A percentile compares a stretch with the other conserved stretches of the same genome.
These are phyloP conservation scores for Melinaea marsaeus DNA, from an alignment of 2,888 invertebrate genomes.

Conservation along the genomic window DNA sequence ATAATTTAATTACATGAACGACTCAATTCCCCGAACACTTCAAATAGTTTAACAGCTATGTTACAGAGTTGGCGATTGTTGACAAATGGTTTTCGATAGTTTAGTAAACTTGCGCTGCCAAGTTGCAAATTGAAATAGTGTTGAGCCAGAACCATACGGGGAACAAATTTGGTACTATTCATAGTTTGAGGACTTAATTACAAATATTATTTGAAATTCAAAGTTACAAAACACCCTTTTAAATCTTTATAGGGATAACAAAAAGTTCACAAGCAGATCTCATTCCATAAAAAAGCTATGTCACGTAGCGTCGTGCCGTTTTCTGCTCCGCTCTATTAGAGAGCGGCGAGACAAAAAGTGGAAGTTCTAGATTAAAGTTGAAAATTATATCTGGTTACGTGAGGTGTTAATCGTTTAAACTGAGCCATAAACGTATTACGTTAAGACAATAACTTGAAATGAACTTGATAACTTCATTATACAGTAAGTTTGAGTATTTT, in stretches of 20 bases:
- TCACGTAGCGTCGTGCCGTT: neutral
- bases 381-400: neutral
- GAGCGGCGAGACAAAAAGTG: neutral
- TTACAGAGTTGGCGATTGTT: slow-evolving; percentile 21
- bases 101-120: neutral
- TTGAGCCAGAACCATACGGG: neutral
- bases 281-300: neutral
- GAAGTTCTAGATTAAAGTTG: neutral
- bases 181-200: neutral
- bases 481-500: no score
- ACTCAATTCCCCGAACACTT: slow-evolving; percentile 8
- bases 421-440: neutral
- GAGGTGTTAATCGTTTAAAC: neutral
- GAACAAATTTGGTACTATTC: neutral
- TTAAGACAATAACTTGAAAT: neutral
- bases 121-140: slow-evolving; percentile 8
- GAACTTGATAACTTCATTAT: neutral
- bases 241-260: no score
- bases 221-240: neutral
- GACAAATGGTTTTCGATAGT: slow-evolving; percentile 20
- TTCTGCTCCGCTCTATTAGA: neutral
- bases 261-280: neutral
- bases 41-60: slow-evolving; percentile 17
- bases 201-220: neutral
- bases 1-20: neutral